phyloP scores from a whole-genome alignment of 2,113 vertebrate species.

The Brachyhypopomus gauderio region DNA sequence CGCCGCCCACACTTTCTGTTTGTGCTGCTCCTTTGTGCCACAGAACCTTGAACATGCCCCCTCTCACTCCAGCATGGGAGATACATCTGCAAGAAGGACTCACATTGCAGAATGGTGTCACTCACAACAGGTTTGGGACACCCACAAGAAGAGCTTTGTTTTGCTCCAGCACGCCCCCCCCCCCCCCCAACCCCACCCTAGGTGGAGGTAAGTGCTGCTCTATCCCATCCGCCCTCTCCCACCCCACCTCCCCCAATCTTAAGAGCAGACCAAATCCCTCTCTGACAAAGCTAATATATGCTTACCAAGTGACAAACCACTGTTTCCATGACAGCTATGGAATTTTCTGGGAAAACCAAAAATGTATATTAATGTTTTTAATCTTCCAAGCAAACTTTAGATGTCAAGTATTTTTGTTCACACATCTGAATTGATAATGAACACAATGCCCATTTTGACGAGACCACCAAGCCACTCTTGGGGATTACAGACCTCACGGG shows the following conservation, averaged over 20 bases:
- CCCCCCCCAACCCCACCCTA: neutral
- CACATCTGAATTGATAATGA: no score
- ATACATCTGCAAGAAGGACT: neutral
- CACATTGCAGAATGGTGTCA: neutral
- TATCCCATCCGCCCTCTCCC: neutral
- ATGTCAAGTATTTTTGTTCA: no score
- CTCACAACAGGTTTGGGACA: no score
- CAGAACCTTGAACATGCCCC: neutral
- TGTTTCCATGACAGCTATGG: constrained; percentile 49
- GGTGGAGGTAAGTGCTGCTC: neutral
- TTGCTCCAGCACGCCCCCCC: neutral
- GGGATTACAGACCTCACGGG: neutral
- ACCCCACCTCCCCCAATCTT: neutral
- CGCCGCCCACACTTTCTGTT: neutral
- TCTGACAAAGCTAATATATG: constrained; percentile 44
- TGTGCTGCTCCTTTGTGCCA: neutral
- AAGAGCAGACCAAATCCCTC: constrained; percentile 23
- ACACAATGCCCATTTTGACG: neutral
- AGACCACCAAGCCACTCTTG: neutral
- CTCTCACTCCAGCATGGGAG: neutral
- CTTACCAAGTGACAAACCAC: constrained; percentile 41
- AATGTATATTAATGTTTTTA: neutral
- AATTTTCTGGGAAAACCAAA: constrained; percentile 36
- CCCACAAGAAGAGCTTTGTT: neutral
- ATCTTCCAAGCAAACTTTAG: no score